Conservation (phyloP, 2,113 vertebrate species). For the Regulus satrapa region DNA sequence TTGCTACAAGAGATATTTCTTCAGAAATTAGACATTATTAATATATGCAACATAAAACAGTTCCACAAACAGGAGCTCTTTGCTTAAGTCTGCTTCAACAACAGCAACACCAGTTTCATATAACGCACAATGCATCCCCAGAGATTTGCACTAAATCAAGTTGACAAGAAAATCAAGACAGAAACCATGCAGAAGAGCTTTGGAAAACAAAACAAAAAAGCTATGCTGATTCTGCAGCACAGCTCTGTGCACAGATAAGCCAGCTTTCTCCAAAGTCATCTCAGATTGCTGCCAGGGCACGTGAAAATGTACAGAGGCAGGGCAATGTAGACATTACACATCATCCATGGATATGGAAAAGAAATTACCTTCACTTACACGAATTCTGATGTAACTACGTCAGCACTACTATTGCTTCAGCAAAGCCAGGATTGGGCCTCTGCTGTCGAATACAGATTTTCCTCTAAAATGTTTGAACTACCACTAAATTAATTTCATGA, state of each 20-base stretch:
- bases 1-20: not conserved
- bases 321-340: not conserved
- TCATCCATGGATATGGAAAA: not conserved
- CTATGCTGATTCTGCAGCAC: not conserved
- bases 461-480: not conserved
- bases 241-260: not conserved
- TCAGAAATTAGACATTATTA: slow-evolving; percentile 19
- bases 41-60: not conserved
- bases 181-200: slow-evolving; percentile 11
- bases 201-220: slow-evolving; percentile 19
- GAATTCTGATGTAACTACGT: not conserved
- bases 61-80: slow-evolving; percentile 1
- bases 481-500: not conserved
- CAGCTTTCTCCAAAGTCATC: not conserved
- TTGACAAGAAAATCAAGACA: slow-evolving; percentile 41
- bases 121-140: not conserved
- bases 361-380: not conserved
- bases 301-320: not conserved
- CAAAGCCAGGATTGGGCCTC: not conserved
- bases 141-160: slow-evolving; percentile 34
- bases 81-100: not conserved
- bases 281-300: not conserved
- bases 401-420: not conserved
- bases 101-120: not conserved
- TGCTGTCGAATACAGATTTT: not conserved